Evolutionary conservation across 1,140 invertebrate species (phyloP).

Genomic region (Drosophila obscura): DNA sequence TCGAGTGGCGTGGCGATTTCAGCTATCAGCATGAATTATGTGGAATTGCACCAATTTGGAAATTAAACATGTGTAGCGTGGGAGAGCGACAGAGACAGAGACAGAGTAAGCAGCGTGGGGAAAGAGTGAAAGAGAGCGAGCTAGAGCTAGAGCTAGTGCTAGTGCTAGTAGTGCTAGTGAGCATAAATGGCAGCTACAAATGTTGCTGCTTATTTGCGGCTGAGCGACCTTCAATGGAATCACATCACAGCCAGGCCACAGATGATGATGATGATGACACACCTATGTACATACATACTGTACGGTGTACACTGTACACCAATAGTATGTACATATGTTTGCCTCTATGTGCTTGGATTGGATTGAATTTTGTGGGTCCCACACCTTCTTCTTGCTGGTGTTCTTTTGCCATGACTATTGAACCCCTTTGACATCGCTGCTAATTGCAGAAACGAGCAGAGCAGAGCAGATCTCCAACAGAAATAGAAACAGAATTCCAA

Average conservation of each 20-base stretch:
- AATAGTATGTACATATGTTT: background rate
- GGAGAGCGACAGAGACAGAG: constrained; percentile 44
- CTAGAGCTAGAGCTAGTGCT: too few relatives aligned
- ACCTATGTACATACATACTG: constrained; percentile 49
- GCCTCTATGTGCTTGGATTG: constrained; percentile 4
- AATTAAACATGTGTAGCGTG: constrained; percentile 71
- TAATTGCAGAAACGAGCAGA: constrained; percentile 73
- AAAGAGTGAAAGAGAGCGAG: constrained; percentile 17
- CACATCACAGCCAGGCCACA: constrained; percentile 56
- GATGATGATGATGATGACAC: constrained; percentile 70
- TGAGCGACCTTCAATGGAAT: constrained; percentile 65
- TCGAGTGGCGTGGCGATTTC: constrained; percentile 17
- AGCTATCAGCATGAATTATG: constrained; percentile 73
- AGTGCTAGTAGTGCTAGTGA: constrained; percentile 23
- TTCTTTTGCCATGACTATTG: constrained; percentile 59
- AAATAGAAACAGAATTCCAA: constrained; percentile 41
- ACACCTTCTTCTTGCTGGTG: constrained; percentile 57
- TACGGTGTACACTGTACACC: too few relatives aligned
- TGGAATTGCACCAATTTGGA: constrained; percentile 79
- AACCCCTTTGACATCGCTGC: constrained; percentile 76
- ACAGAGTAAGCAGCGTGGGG: background rate
- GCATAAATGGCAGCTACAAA: constrained; percentile 71
- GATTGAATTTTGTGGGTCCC: constrained; percentile 52
- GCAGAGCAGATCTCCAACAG: constrained; percentile 45
- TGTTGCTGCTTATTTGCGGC: constrained; percentile 24